phyloP scores from a whole-genome alignment of 2,113 vertebrate species.

The Malurus melanocephalus region DNA sequence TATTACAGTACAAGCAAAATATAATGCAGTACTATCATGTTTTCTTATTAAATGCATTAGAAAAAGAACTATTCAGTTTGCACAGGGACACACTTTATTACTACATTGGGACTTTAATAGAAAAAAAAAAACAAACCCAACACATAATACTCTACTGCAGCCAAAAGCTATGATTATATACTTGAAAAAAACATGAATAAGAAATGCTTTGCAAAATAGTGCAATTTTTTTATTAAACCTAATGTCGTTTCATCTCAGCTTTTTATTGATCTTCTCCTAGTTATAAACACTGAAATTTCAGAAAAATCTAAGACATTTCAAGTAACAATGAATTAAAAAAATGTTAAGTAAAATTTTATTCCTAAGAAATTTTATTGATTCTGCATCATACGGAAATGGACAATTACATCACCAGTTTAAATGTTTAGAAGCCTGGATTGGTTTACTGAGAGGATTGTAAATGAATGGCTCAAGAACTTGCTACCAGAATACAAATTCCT shows the following conservation, averaged over 20 bases:
- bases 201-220: neutral
- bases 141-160: neutral
- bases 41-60: neutral
- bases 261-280: neutral
- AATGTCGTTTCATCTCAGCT: neutral
- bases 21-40: neutral
- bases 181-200: neutral
- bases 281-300: neutral
- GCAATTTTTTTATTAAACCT: neutral
- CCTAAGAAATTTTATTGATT: neutral
- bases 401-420: neutral
- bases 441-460: neutral
- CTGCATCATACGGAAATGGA: neutral
- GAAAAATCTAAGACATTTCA: neutral
- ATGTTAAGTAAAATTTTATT: neutral
- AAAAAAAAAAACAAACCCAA: neutral
- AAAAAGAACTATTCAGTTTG: neutral
- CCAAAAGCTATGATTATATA: neutral
- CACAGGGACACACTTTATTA: neutral
- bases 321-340: neutral
- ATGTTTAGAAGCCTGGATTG: neutral
- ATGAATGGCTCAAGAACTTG: rapidly evolving
- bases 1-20: neutral
- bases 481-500: neutral
- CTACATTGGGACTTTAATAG: neutral